Base-by-base conservation (phyloP, 2,113 vertebrate genomes). In the Chaenogobius annularis region DNA sequence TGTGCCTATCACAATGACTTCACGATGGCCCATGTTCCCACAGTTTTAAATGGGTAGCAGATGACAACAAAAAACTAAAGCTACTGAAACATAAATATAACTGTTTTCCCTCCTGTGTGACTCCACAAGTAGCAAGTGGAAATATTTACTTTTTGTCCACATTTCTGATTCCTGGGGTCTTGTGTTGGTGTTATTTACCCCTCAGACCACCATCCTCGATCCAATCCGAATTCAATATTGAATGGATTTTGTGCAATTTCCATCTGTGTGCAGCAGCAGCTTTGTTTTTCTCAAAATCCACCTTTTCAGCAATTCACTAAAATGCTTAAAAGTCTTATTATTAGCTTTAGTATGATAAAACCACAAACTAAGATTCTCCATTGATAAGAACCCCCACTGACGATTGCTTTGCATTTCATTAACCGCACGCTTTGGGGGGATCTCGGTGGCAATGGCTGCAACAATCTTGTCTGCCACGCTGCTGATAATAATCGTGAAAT, bases 81-180 rank as follows among this genome's bases (percentile, higher is more conserved):
- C 54, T 63, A 62, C 75, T 50, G 55, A 17, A 78, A 79, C 63
- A 71, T 52, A 75, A 77, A 80, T 68, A 72, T 26, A 64, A 73
- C 66, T 82, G 52, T 74, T 84, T 69, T 77, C 67, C 44, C 59
- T 70, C 65, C 50, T 69, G 35, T 50, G 26, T 68, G 77, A 65
- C 81, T 77, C 84, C 77, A 75, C 70, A 77, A 84, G 83, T 83
- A 89, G 76, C 81, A n/a, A 73, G 48, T 70, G 79, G 82, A 88
- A 91, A 88, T 85, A 75, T 90, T 90, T 87, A 84, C 61, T 56
- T 31, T 73, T 67, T 22, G 55, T 72, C n/a, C 67, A 1, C 61
- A 43, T 66, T 70, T 75, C 71, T 70, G 69, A 69, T 66, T 79
- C 77, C 66, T 17, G 23, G n/a, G 76, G 66, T 84, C 56, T 40